Base-by-base conservation (phyloP, 2,888 invertebrate genomes). In the Desoria tigrina region DNA sequence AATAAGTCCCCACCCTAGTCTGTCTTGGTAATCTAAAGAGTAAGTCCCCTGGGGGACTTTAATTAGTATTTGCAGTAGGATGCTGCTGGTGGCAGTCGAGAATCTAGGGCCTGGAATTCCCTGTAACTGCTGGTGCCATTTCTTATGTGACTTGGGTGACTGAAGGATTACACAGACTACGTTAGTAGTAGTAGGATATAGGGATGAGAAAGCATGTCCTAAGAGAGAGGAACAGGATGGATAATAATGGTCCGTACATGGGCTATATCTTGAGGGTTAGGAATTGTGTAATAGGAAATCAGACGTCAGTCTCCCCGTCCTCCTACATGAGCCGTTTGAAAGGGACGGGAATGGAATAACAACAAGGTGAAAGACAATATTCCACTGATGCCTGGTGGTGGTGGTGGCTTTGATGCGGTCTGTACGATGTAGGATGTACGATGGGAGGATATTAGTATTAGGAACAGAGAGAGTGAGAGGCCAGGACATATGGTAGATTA, bases 341-440 rank as follows among this genome's bases (percentile, higher is more conserved):
- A 24, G 51, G 51, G 26, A 51, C 51, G 51, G 24, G 24, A 51
- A 51, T 51, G 26, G 51, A 51, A 51, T 51, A 51, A 51, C 51
- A 51, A 51, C 51, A 51, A 51, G 51, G 51, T 51, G 51, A 51
- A 51, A 51, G 51, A 51, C 51, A 51, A 51, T 51, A 51, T 51
- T 51, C 51, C 24, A n/a, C 24, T 3, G 51, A 18, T 51, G 51
- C n/a, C n/a, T n/a, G n/a, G n/a, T n/a, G n/a, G n/a, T 14, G 23
- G 26, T 26, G 51, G 51, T 51, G 51, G 51, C 23, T 51, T 51
- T 51, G 51, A 51, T 51, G 51, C 24, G 51, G 51, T 51, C 24
- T 51, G 51, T 51, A 11, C 23, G 23, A 51, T 26, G 51, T 11
- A 16, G 9, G 39, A 11, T 39, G 39, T 9, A 16, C 16, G 26